Base-by-base conservation (phyloP, 35 echinoderm and acorn worm species). In the Anneissia japonica region DNA sequence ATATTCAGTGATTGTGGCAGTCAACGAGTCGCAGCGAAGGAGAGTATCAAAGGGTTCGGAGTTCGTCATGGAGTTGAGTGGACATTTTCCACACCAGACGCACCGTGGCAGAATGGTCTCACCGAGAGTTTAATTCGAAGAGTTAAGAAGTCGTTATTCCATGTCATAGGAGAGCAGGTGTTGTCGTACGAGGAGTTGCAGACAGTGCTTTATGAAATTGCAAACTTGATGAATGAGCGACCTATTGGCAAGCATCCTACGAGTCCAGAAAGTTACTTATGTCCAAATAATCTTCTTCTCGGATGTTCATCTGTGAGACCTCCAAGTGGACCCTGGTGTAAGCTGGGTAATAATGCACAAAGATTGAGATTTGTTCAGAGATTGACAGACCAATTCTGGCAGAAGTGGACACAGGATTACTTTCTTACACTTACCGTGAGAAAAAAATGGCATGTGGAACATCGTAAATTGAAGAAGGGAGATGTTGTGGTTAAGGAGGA, bases 21-120 rank as follows among this genome's bases (percentile, higher is more conserved):
- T 7, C 80, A 82, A 39, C n/a, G 9, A n/a, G 35, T 26, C 4
- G 38, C 80, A 39, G 19, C 80, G 13, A 29, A 35, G 31, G 41
- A 37, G 28, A 3, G 39, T 37, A 37, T 91, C 0, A 77, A 37
- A 46, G 75, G 37, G 34, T 81, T 86, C 81, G 89, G 89, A 35
- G 46, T 80, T 31, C 10, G 30, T 14, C 39, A 86, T 31, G 83
- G 89, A 3, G 64, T 86, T 32, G 43, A 36, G 34, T 91, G 83
- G 89, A 91, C 73, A n/a, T 81, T 91, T 19, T 91, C 89, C 0
- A 82, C 84, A 56, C 82, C 83, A 2, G 83, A 91, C 39, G 74
- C 83, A 32, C 89, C 89, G 0, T 85, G 83, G 83, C 89, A 91
- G 74, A 91, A 91, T 74, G 83, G 89, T 35, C 75, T 91, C 0